phyloP scores from a whole-genome alignment of 2,888 invertebrate species.

The Onchidella celtica region DNA sequence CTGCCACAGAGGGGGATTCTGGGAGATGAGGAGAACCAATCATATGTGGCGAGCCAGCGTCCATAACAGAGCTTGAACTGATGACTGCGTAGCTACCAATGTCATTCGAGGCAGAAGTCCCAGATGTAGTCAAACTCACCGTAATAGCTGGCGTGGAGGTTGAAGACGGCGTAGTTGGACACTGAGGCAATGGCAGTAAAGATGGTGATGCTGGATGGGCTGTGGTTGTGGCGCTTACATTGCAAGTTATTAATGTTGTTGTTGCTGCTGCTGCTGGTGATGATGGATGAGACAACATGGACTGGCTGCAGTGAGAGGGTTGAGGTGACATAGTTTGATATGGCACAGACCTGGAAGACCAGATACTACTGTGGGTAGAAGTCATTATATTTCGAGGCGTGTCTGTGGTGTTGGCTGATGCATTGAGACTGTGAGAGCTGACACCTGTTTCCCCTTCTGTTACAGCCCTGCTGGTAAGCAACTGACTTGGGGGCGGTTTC shows the following conservation, averaged over 20 bases:
- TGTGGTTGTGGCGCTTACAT: background rate
- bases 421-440: too few species aligned
- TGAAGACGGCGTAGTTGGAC: background rate
- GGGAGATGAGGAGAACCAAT: conserved; percentile 44
- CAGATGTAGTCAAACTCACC: conserved; percentile 42
- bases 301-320: background rate
- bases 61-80: conserved; percentile 29
- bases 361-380: too few species aligned
- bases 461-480: too few species aligned
- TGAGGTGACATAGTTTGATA: background rate
- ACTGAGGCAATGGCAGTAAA: background rate
- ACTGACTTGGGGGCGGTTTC: too few species aligned
- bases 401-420: too few species aligned
- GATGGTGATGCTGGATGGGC: background rate
- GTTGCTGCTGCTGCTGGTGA: background rate
- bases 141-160: background rate
- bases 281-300: background rate
- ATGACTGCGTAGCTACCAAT: conserved; percentile 42
- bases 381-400: background rate
- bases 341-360: background rate
- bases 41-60: conserved; percentile 31
- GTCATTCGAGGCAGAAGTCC: conserved; percentile 19
- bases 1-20: conserved; percentile 47
- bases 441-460: too few species aligned
- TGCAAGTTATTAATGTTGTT: background rate